phyloP scores from a whole-genome alignment of 2,888 invertebrate species.

The Cepaea hortensis region DNA sequence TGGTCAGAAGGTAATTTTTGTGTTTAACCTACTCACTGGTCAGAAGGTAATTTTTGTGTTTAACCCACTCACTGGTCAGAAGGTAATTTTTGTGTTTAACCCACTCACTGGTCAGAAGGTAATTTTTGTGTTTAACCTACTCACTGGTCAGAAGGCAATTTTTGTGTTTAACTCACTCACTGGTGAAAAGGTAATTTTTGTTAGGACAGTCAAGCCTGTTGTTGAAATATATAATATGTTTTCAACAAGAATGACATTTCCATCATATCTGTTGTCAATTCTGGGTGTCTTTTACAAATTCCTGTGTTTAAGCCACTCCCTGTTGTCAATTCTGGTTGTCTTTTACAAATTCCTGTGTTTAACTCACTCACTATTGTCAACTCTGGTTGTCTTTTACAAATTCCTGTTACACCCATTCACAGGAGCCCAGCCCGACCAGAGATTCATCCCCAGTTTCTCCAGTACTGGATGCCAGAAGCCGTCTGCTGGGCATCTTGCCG shows the following conservation, averaged over 20 bases:
- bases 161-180: not conserved
- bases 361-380: too few species aligned
- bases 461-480: conserved; percentile 82
- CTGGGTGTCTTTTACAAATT: too few species aligned
- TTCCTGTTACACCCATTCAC: not conserved
- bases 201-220: too few species aligned
- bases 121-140: not conserved
- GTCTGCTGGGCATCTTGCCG: conserved; percentile 87
- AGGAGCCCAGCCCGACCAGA: conserved; percentile 72
- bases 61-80: not conserved
- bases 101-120: not conserved
- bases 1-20: conserved; percentile 70
- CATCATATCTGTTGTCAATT: too few species aligned
- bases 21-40: not conserved
- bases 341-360: too few species aligned
- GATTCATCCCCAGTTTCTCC: conserved; percentile 71
- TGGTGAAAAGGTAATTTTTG: too few species aligned
- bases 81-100: not conserved
- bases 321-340: too few species aligned
- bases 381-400: too few species aligned
- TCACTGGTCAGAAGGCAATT: not conserved
- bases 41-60: not conserved
- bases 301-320: too few species aligned
- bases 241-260: too few species aligned
- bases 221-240: too few species aligned